Base-by-base conservation (phyloP, 2,113 vertebrate species). In the Peucedramus taeniatus region DNA sequence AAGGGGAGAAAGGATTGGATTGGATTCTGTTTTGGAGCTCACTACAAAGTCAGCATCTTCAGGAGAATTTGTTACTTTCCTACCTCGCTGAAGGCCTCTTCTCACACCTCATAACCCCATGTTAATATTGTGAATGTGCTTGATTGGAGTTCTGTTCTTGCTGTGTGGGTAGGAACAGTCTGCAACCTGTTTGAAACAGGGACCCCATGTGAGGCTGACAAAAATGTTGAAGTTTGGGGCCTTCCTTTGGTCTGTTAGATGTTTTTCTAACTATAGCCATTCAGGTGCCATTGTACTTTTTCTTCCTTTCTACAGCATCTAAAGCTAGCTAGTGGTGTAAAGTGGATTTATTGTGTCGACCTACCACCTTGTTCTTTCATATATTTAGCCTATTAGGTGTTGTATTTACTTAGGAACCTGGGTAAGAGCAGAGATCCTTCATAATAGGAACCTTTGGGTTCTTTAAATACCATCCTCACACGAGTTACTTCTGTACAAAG, bases 201-300 rank as follows among this genome's bases (percentile, higher is more conserved):
- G 31, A 37, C 20, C 7, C 4, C 3, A 2, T 1, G 1, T 53
- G 7, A 60, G 47, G 17, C 0, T 50, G 20, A 80, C 10, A 45
- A 44, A 85, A 45, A 19, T 6, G 8, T 37, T 79, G 13, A 40
- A 10, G 11, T 28, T 20, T 31, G 7, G 7, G 39, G 37, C 7
- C 26, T 75, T 61, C 22, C 7, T 31, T 54, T 79, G 40, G 4
- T 75, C 68, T 87, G 21, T 57, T 19, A 53, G 28, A 8, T 84
- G 21, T 54, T 75, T 60, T 80, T 74, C 16, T n/a, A 33, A 7
- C 8, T 51, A 5, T 13, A n/a, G 3, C 23, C 2, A 2, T 28
- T 77, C 26, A 42, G 24, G 27, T 69, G 8, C 31, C 12, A 8
- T 40, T 90, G 74, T 71, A 37, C 13, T 57, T 74, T 40, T 61